Evolutionary conservation across 2,113 vertebrate species (phyloP).

Genomic region (Zosterops hypoxanthus): DNA sequence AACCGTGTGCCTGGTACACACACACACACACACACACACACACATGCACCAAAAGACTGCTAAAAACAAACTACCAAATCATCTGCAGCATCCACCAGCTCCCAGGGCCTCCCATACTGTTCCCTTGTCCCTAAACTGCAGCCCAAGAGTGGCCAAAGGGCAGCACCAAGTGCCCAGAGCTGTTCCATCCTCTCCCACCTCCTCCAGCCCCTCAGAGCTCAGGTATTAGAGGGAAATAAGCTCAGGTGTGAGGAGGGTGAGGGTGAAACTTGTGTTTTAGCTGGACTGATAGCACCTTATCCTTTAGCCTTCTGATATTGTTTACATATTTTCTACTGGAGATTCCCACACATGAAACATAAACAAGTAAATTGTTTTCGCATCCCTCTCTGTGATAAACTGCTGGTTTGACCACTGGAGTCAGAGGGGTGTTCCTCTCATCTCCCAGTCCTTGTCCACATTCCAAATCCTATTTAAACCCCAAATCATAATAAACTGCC

Average conservation of each 20-base stretch:
- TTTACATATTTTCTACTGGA: no score
- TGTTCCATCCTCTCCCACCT: background rate
- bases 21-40: background rate
- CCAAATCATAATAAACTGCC: no score
- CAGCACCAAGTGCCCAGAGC: background rate
- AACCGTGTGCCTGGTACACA: background rate
- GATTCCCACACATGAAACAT: no score
- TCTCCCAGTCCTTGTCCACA: no score
- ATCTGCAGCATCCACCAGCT: background rate
- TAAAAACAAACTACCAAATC: background rate
- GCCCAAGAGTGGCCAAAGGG: background rate
- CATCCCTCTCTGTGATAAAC: no score
- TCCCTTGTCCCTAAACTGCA: background rate
- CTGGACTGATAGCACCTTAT: background rate
- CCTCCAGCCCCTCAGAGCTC: background rate
- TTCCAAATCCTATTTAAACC: no score
- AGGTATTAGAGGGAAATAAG: background rate
- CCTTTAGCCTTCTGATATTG: no score
- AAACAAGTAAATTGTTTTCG: no score
- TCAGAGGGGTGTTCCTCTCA: no score
- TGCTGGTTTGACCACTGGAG: no score
- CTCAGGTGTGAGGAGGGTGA: background rate
- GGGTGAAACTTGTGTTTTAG: background rate
- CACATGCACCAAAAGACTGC: accelerated
- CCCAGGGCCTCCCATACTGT: background rate